Evolutionary conservation across 2,888 invertebrate species (phyloP).

Genomic region (Drosophila testacea): DNA sequence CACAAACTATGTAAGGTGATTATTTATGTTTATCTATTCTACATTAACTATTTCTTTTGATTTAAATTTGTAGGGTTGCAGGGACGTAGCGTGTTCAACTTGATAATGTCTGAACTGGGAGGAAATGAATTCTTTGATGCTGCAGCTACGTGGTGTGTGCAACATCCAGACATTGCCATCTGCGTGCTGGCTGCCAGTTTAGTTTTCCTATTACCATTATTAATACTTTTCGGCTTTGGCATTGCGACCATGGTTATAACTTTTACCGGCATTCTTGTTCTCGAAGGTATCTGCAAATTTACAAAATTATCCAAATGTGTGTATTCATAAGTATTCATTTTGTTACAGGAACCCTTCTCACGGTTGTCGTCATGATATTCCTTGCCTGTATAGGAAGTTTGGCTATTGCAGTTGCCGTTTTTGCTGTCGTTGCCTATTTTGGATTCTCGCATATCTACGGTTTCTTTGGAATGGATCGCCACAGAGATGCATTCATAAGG

Average conservation of each 20-base stretch:
- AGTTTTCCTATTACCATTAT: constrained; percentile 77
- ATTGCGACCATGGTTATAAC: constrained; percentile 82
- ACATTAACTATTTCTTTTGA: background rate
- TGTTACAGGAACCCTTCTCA: constrained; percentile 81
- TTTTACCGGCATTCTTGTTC: constrained; percentile 83
- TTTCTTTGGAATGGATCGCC: constrained; percentile 70
- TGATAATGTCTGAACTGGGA: constrained; percentile 71
- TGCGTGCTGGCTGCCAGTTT: constrained; percentile 64
- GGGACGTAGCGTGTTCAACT: constrained; percentile 42
- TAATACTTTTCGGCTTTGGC: constrained; percentile 81
- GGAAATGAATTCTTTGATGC: constrained; percentile 69
- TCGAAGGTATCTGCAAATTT: constrained; percentile 79
- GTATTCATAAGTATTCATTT: background rate
- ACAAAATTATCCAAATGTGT: no score
- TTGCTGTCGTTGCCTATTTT: constrained; percentile 79
- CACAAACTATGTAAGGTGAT: constrained; percentile 47
- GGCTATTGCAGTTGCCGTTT: constrained; percentile 68
- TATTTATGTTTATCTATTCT: background rate
- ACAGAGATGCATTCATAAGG: constrained; percentile 54
- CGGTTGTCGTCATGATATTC: constrained; percentile 81
- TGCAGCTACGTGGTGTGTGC: constrained; percentile 66
- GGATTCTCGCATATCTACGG: constrained; percentile 82
- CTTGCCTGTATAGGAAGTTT: constrained; percentile 81
- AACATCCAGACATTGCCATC: constrained; percentile 73
- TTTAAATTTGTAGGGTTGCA: constrained; percentile 48